Evolutionary conservation across 2,113 vertebrate genomes (phyloP).

Genomic region (Gallinago jamesoni): DNA sequence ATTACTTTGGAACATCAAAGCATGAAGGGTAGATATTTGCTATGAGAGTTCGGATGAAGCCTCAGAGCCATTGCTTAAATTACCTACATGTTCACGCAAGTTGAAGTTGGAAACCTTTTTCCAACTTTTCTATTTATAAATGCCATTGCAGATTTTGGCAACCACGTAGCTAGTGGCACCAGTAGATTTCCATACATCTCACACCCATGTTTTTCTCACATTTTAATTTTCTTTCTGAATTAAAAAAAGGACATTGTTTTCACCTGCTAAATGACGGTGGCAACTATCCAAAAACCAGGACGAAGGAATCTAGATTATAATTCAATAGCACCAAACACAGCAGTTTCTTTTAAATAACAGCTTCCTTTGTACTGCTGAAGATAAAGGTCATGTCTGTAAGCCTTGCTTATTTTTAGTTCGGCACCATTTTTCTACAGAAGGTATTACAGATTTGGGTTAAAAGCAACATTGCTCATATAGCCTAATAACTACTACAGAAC

Average conservation of each 20-base stretch:
- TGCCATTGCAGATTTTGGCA: not conserved
- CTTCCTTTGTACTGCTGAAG: slow-evolving; percentile 37
- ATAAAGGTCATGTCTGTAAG: slow-evolving; percentile 29
- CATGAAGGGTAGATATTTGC: not conserved
- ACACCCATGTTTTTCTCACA: slow-evolving; percentile 54
- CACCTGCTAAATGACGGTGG: slow-evolving; percentile 48
- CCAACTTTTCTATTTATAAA: slow-evolving; percentile 16
- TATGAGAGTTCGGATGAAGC: not conserved
- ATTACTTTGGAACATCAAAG: not conserved
- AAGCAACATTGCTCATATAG: not conserved
- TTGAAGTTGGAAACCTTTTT: not conserved
- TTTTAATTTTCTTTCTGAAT: slow-evolving; percentile 59
- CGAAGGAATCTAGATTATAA: slow-evolving; percentile 46
- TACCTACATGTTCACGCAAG: not conserved
- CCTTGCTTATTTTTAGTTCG: slow-evolving; percentile 31
- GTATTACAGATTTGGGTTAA: not conserved
- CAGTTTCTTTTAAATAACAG: slow-evolving; percentile 47
- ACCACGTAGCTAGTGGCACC: not conserved
- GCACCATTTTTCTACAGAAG: not conserved
- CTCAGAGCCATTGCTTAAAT: not conserved
- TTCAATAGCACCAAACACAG: slow-evolving; percentile 51
- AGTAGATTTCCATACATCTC: slow-evolving; percentile 23
- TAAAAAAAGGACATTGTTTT: slow-evolving; percentile 64
- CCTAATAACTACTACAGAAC: not conserved
- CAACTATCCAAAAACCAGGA: slow-evolving; percentile 26